These are phyloP conservation scores for Apogon talboti DNA, from an alignment of 2,797 vertebrate species.

Conservation along the genomic window DNA sequence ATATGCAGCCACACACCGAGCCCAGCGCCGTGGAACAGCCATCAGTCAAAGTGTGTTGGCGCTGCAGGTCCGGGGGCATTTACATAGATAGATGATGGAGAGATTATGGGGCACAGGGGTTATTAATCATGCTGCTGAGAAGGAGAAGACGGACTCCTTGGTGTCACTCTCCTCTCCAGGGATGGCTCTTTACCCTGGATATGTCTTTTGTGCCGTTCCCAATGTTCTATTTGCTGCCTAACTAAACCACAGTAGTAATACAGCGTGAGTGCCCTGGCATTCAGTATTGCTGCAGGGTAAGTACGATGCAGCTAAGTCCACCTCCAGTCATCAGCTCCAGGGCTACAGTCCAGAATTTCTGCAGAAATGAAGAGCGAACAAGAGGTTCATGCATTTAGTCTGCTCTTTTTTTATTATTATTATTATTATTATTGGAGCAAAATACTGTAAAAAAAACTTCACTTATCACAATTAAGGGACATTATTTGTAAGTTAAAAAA, in stretches of 20 bases:
- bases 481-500: no score
- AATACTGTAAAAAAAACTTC: no score
- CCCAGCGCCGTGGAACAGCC: slow-evolving; percentile 72
- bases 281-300: slow-evolving; percentile 53
- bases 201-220: slow-evolving; percentile 70
- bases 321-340: slow-evolving; percentile 20
- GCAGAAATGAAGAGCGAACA: slow-evolving; percentile 12
- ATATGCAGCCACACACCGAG: slow-evolving; percentile 49
- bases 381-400: not conserved
- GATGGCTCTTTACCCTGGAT: slow-evolving; percentile 71
- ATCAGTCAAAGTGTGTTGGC: slow-evolving; percentile 81
- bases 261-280: slow-evolving; percentile 25
- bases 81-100: slow-evolving; percentile 86
- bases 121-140: slow-evolving; percentile 81
- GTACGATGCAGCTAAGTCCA: slow-evolving; percentile 23
- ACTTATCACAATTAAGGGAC: no score
- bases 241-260: slow-evolving; percentile 56
- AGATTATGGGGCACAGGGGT: slow-evolving; percentile 81
- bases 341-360: slow-evolving; percentile 18
- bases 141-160: slow-evolving; percentile 69
- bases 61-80: slow-evolving; percentile 81
- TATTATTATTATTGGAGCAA: no score
- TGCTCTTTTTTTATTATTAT: no score
- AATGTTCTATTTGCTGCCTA: slow-evolving; percentile 54
- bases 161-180: slow-evolving; percentile 75